Evolutionary conservation across 2,888 invertebrate species (phyloP), one percentile per base, ranked within the genome.

Genomic region (Oscheius sp.): DNA sequence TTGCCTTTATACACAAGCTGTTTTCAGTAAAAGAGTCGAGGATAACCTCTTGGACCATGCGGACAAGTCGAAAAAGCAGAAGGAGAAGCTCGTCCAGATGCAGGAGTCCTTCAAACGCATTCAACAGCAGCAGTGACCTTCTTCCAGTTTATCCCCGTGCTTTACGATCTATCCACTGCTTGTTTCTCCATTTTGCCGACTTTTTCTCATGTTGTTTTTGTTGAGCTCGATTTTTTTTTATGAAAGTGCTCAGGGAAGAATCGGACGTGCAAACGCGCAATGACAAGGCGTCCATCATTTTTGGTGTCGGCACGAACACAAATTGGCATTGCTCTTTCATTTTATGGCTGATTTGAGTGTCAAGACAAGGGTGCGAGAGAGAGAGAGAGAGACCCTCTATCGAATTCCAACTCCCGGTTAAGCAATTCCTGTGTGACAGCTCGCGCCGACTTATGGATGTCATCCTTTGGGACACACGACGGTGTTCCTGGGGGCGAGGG

Each of bases 21-120:
- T n/a, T 79, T 85, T 70, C 73, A 85, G 85, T 42, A 85, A 85
- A 62, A 71, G 85, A 65, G 80, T 84, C 53, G 85, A 86, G 65
- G 79, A 78, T 10, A 77, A 77, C 48, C 73, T 85, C 68, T 48
- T 76, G 0, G 83, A 84, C 50, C 58, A 72, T 59, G 73, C 32
- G 10, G 74, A 77, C 35, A 80, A 84, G 70, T 65, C 76, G 21
- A 70, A 73, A 50, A 76, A 71, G 33, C 84, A 85, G 73, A 79
- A 79, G 51, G 80, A 85, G 33, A 81, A 78, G 33, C 65, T 86
- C 62, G 74, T 82, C 70, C 53, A 21, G 5, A 76, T 82, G 32
- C 84, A 84, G 51, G 79, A 83, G 51, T 51, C 47, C 29, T 66
- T 65, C 48, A 71, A 72, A 57, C 73, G 63, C 11, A n/a, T 21